Evolutionary conservation across 1,140 invertebrate genomes (phyloP), one percentile per base, ranked within the genome.

Genomic region (Latrodectus geometricus): DNA sequence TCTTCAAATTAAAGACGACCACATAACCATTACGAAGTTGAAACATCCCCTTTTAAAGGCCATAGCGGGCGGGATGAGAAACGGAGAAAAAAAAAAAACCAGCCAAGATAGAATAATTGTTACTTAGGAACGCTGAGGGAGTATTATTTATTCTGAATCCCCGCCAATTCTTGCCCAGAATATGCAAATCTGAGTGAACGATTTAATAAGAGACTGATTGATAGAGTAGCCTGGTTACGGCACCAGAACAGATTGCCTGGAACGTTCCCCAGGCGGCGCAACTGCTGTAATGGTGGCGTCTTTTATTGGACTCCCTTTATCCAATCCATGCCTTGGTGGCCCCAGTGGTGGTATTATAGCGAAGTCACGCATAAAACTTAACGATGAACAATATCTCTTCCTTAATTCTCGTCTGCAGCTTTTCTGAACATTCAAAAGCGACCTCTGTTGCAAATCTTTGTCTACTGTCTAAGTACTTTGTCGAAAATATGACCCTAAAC

Each of bases 181-280:
- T 74, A 75, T 84, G 81, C 81, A 84, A 84, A 84, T 84, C 81
- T 23, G 61, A 68, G 81, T 15, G 73, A 84, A 75, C 81, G 81
- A 84, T 84, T 84, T 84, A 84, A 84, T 84, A 84, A 84, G n/a
- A 76, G 81, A 21, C 81, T 84, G 81, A 84, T 84, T 84, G 73
- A 84, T 84, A 75, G 56, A 75, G 73, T 75, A 79, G 66, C 77
- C 77, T 79, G 23, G 78, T 70, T 48, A 70, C 48, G 49, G 68
- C 61, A 68, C 48, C 17, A 78, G 52, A 49, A 74, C 52, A 82
- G 70, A 49, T 49, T 82, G 80, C 9, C 73, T 50, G 48, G 52
- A 84, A 48, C 56, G 12, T 54, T 84, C 81, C 81, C 81, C 73
- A 84, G 81, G 61, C 81, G 81, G 72, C 81, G 81, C 73, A 65